These are phyloP conservation scores for Spisula subtruncata DNA, from an alignment of 2,888 invertebrate genomes.

Conservation along the genomic window DNA sequence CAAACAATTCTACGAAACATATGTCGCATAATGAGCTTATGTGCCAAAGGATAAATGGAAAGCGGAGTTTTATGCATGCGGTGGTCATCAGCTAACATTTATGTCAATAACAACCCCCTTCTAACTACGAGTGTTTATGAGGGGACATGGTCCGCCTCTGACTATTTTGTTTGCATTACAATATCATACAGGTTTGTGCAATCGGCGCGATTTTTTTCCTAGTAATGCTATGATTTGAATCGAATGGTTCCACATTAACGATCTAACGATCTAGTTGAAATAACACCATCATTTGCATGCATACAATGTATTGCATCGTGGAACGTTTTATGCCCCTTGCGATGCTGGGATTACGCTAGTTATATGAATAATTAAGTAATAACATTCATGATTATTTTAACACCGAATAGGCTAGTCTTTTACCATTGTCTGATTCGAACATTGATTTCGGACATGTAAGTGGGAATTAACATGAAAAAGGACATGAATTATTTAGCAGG, in stretches of 20 bases:
- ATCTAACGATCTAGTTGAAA: neutral
- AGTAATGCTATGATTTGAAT: no score
- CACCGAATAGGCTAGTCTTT: neutral
- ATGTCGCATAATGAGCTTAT: no score
- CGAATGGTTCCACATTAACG: neutral
- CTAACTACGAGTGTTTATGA: no score
- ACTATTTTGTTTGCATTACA: no score
- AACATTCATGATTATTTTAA: slow-evolving; percentile 19
- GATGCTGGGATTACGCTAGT: neutral
- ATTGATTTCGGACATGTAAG: slow-evolving; percentile 1
- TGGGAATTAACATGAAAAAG: neutral
- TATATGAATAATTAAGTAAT: slow-evolving; percentile 18
- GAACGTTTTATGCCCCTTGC: neutral
- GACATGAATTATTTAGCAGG: slow-evolving; percentile 5
- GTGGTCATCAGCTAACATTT: no score
- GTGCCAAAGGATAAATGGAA: no score
- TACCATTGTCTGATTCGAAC: neutral
- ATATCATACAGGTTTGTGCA: no score
- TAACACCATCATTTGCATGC: neutral
- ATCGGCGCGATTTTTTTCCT: no score
- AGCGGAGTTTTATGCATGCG: no score
- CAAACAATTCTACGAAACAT: no score
- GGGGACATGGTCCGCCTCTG: no score
- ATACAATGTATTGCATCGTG: neutral
- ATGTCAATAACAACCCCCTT: no score